A percentile compares a stretch with the other conserved stretches of the same genome.
These are phyloP conservation scores for Catostylus mosaicus DNA, from an alignment of 30 jellyfish, hydroid and myxozoan genomes.

Conservation along the genomic window DNA sequence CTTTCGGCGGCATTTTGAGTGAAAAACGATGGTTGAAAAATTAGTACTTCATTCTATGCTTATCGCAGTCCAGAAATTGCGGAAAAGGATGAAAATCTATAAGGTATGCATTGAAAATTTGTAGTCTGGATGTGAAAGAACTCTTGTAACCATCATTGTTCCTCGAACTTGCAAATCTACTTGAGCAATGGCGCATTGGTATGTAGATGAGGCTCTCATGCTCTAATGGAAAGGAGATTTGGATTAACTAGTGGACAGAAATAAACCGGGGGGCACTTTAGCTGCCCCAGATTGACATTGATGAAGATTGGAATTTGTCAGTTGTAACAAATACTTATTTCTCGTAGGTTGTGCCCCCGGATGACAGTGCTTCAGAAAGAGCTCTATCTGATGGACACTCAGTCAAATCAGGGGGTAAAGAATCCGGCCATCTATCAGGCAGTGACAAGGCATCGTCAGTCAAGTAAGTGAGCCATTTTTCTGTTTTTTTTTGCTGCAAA, in stretches of 20 bases:
- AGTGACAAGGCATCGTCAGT: conserved; percentile 52
- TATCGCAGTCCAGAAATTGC: neutral
- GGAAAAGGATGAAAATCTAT: neutral
- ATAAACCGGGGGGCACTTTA: too few species aligned
- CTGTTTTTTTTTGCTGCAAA: too few species aligned
- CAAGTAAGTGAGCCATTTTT: too few species aligned
- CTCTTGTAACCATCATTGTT: too few species aligned
- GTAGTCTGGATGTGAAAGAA: too few species aligned
- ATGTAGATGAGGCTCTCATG: too few species aligned
- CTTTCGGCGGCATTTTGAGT: neutral
- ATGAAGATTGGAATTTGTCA: neutral
- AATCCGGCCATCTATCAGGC: conserved; percentile 57
- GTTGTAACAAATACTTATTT: neutral
- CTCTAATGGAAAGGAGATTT: too few species aligned
- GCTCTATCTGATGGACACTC: conserved; percentile 88
- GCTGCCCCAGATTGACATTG: neutral
- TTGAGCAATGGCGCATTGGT: too few species aligned
- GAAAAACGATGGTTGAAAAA: neutral
- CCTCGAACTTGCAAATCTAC: too few species aligned
- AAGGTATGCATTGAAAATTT: neutral
- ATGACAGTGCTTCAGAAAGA: conserved; percentile 83
- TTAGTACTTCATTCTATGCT: neutral
- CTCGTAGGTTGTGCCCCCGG: conserved; percentile 95
- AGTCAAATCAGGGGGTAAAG: conserved; percentile 86
- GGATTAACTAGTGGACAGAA: too few species aligned